A percentile compares a stretch with the other conserved stretches of the same genome.
Conservation (phyloP, 2,888 invertebrate genomes). For the Macrosoma leucophasiata region DNA sequence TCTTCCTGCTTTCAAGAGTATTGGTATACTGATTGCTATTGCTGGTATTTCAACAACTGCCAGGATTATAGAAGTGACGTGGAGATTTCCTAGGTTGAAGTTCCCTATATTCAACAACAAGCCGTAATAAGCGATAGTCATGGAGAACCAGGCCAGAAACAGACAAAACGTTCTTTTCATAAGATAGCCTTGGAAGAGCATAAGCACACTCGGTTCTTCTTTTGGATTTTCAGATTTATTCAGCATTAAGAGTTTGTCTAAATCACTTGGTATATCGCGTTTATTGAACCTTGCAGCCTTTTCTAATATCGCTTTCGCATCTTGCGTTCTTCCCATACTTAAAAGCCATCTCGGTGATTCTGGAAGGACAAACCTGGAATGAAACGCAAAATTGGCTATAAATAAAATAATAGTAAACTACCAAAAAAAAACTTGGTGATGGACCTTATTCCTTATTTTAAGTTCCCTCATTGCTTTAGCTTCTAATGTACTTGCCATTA, state of each 20-base stretch:
- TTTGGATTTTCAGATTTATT: slow-evolving; percentile 54
- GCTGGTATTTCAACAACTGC: slow-evolving; percentile 88
- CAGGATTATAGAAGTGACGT: slow-evolving; percentile 82
- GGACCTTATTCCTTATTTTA: too few relatives aligned
- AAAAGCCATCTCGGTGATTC: slow-evolving; percentile 88
- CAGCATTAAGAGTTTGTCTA: slow-evolving; percentile 81
- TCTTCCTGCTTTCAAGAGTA: slow-evolving; percentile 84
- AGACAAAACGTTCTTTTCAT: slow-evolving; percentile 81
- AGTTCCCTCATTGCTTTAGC: too few relatives aligned
- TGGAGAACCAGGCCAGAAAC: slow-evolving; percentile 84
- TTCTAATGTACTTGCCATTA: too few relatives aligned
- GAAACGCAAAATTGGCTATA: slow-evolving; percentile 2
- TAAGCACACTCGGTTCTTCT: slow-evolving; percentile 73
- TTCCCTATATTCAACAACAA: slow-evolving; percentile 82
- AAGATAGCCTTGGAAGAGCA: slow-evolving; percentile 80
- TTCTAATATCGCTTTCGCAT: slow-evolving; percentile 79
- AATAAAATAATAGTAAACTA: slow-evolving; percentile 6
- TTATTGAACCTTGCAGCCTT: slow-evolving; percentile 81
- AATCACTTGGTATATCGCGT: slow-evolving; percentile 77
- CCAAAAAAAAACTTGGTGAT: too few relatives aligned
- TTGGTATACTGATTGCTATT: slow-evolving; percentile 83
- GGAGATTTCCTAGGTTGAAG: slow-evolving; percentile 84
- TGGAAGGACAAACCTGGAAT: slow-evolving; percentile 82
- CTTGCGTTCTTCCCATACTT: slow-evolving; percentile 81
- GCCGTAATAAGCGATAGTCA: slow-evolving; percentile 87